These are phyloP conservation scores for Marisa cornuarietis DNA, from an alignment of 1,140 invertebrate genomes.

Conservation along the genomic window DNA sequence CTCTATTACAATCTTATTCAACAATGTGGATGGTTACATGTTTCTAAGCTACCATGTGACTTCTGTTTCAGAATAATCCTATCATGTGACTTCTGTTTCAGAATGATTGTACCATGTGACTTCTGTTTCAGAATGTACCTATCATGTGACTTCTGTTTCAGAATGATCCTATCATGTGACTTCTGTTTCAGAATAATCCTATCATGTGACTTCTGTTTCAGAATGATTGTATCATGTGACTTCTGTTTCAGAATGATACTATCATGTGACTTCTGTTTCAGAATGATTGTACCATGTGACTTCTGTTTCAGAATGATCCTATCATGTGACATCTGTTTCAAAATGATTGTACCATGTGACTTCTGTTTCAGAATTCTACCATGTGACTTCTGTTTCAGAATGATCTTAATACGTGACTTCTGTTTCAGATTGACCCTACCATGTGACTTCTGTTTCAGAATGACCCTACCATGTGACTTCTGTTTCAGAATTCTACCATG, in stretches of 20 bases:
- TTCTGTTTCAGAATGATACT: background rate
- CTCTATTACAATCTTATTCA: background rate
- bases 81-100: background rate
- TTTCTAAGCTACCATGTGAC: background rate
- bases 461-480: conserved; percentile 48
- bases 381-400: background rate
- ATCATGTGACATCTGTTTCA: too few species aligned
- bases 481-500: conserved; percentile 10
- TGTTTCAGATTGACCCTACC: too few species aligned
- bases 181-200: conserved; percentile 24
- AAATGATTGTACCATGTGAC: conserved; percentile 44
- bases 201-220: background rate
- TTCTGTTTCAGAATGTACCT: too few species aligned
- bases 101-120: too few species aligned
- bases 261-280: conserved; percentile 49
- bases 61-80: background rate
- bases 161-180: conserved; percentile 44
- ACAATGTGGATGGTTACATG: background rate
- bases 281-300: background rate
- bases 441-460: too few species aligned
- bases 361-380: conserved; percentile 24
- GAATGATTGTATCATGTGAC: background rate
- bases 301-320: background rate
- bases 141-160: too few species aligned
- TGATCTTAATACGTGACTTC: too few species aligned